Base-by-base conservation (phyloP, 2,113 vertebrate genomes). In the Thinocorus orbignyianus region DNA sequence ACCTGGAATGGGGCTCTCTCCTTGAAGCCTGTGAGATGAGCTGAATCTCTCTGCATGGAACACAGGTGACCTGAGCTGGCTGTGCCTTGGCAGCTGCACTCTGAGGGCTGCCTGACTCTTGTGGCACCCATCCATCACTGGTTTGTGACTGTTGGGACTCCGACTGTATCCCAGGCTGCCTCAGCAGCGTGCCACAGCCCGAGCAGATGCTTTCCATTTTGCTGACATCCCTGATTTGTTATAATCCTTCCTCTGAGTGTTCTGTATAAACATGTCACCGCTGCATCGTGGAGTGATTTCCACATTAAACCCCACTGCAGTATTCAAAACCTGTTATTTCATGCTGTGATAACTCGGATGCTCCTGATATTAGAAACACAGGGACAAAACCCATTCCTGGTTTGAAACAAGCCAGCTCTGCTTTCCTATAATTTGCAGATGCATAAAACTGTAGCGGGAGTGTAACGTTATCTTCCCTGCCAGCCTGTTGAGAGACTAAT, bases 171-270 rank as follows among this genome's bases (percentile, higher is more conserved):
- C 51, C 81, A 80, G n/a, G 54, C 81, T 91, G 52, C 65, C 78
- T 93, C 93, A 95, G 88, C 77, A 92, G 86, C 37, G 25, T 95
- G 88, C 88, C 81, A 85, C 81, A 86, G 41, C 91, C 86, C 91
- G 69, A 93, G 92, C 95, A 96, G 88, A 97, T 97, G 95, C 93
- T 96, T 96, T 94, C 74, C 81, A 94, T 96, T 97, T 94, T 87
- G 86, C 92, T 96, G 96, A 96, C 92, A 88, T 92, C 55, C 84
- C 66, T 94, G 96, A 94, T 91, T 94, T 97, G 83, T 94, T 94
- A n/a, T 96, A 96, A 94, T 92, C 88, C 70, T 89, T 94, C 74
- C 95, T 95, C 33, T 91, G 86, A 91, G 73, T 80, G 86, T 95
- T 96, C 91, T 96, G 62, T 84, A 94, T 95, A 95, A 94, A 92